Evolutionary conservation across 2,888 invertebrate species (phyloP), one percentile per base, ranked within the genome.

Genomic region (Hypselothyrea guttata): DNA sequence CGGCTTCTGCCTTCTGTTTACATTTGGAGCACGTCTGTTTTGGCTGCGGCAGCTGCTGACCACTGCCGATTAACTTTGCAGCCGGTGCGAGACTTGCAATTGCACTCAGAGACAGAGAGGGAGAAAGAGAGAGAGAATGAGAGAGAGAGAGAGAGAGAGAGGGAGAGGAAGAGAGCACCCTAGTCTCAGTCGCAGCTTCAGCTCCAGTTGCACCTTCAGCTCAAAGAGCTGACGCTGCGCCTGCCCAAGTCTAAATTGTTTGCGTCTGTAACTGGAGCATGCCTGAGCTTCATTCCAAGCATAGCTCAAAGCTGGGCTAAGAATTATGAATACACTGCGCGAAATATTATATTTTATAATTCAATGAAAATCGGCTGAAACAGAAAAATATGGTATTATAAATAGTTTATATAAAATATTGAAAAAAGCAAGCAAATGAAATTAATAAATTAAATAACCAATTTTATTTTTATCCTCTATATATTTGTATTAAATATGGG

Each of bases 11-110:
- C 49, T 65, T 81, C 75, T 81, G 81, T 85, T 81, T 85, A 81
- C 83, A 85, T 83, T 83, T 83, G 83, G 59, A 83, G 85, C 79
- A 81, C 85, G 79, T 81, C 79, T 81, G 79, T 79, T 84, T 74
- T 66, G 84, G 74, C 76, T 76, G 72, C 46, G 51, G 59, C 77
- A 77, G 84, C 76, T 75, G 76, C 74, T 81, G 82, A 71, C 84
- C 77, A 45, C 37, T 55, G 68, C 58, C 76, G 54, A 84, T 77
- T 77, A 73, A 59, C 59, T 74, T 22, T 70, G 68, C 82, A 77
- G 71, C 73, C 70, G 81, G 61, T 61, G 28, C 52, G 42, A 44
- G 16, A 35, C 45, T n/a, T 13, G 37, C 18, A 16, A 22, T 15
- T 12, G 5, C 12, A n/a, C n/a, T n/a, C n/a, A 15, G 5, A 18